Evolutionary conservation across 1,140 invertebrate species (phyloP), one percentile per base, ranked within the genome.

Genomic region (Babylonia areolata): DNA sequence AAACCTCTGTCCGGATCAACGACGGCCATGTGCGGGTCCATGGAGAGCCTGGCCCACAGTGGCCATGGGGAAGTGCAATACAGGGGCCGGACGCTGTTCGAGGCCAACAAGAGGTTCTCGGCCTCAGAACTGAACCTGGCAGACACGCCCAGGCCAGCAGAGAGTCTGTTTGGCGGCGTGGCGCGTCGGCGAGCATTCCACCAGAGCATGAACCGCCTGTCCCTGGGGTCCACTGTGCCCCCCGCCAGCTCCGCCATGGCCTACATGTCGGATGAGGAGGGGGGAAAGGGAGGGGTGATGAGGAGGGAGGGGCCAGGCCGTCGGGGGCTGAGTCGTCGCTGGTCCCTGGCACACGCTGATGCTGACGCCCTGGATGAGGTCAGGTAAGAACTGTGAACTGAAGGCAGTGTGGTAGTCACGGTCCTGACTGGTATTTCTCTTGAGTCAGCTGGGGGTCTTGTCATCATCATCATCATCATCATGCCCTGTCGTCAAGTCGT

Each of bases 291-390:
- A n/a, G 58, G 15, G 23, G 58, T 64, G 12, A 12, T 20, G 58
- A 64, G 58, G 23, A 64, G 58, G 58, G 73, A 37, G 3, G 69
- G 28, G 3, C 40, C 37, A 15, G 35, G 37, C 23, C 64, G 69
- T 64, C 28, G 20, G 23, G 82, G 64, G 12, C n/a, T 73, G 40
- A 84, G 40, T 33, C 58, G 69, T 2, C 64, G 82, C 15, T 84
- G 82, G 82, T 84, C 82, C 20, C 37, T 84, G 82, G 82, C 82
- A 1, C n/a, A 69, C 23, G n/a, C 82, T 73, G 82, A 73, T 46
- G 40, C 82, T 17, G 64, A 69, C 11, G 35, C 82, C 39, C 20
- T 84, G 39, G 64, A 73, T 42, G 64, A 84, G 28, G 37, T 84
- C 35, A 35, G 82, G 82, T 84, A 84, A 84, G 82, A 33, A 51